These are phyloP conservation scores for Palythoa heliodiscus DNA, from an alignment of 92 coral and sea anemone species.

Conservation along the genomic window DNA sequence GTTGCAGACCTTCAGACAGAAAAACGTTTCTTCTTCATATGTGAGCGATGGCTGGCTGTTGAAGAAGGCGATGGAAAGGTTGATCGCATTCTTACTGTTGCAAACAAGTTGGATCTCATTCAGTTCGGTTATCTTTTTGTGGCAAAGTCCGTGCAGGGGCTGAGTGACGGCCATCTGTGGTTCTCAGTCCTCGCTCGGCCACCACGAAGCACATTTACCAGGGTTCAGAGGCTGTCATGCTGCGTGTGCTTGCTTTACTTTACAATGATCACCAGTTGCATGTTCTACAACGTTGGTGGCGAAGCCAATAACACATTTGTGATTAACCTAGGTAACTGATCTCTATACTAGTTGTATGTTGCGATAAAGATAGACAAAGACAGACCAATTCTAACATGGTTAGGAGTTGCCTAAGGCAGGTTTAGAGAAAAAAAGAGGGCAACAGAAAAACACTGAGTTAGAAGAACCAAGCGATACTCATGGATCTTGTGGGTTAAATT, in stretches of 20 bases:
- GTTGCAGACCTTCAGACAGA: constrained; percentile 77
- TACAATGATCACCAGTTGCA: constrained; percentile 91
- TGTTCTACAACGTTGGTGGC: constrained; percentile 88
- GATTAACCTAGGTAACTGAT: constrained; percentile 22
- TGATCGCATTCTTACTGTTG: constrained; percentile 79
- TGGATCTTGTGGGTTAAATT: too few species aligned
- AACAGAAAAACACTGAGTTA: too few species aligned
- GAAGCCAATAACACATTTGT: constrained; percentile 30
- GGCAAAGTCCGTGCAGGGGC: constrained; percentile 80
- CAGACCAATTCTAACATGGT: too few species aligned
- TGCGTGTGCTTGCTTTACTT: constrained; percentile 87
- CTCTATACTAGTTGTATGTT: background rate
- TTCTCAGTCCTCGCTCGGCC: constrained; percentile 93
- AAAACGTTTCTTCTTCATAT: constrained; percentile 77
- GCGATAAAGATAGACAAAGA: too few species aligned
- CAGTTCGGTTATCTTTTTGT: constrained; percentile 88
- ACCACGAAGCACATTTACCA: constrained; percentile 86
- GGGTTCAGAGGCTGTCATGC: constrained; percentile 92
- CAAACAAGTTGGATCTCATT: constrained; percentile 80
- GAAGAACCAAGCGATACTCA: too few species aligned
- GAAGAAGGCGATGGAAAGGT: constrained; percentile 94
- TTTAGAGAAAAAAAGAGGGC: too few species aligned
- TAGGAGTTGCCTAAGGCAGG: too few species aligned
- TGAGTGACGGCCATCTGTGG: constrained; percentile 98
- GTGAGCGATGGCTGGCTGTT: constrained; percentile 97